Conservation (phyloP, 2,797 vertebrate genomes). For the Liparis tanakae region DNA sequence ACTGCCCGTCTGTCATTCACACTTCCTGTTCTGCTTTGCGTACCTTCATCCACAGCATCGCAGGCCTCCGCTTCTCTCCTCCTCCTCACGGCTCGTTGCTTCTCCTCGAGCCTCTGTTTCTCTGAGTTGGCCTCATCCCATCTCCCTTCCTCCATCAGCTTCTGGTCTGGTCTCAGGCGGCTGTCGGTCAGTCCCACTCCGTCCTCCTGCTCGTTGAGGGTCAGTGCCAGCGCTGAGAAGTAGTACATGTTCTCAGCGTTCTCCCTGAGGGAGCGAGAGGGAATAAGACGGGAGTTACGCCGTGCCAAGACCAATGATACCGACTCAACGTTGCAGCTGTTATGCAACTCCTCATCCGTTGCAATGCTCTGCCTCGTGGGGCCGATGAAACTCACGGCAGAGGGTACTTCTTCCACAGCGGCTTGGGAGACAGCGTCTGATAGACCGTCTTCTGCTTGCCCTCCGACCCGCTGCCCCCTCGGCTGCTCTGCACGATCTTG, state of each 20-base stretch:
- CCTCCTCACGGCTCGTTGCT: constrained; percentile 91
- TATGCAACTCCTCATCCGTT: constrained; percentile 14
- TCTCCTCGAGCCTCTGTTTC: constrained; percentile 96
- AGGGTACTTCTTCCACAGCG: constrained; percentile 95
- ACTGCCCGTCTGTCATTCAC: neutral
- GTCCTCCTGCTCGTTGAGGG: constrained; percentile 90
- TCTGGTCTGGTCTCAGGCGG: constrained; percentile 92
- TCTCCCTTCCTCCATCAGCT: constrained; percentile 94
- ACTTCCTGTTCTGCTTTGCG: constrained; percentile 19
- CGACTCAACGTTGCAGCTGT: constrained; percentile 21
- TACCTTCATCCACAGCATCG: constrained; percentile 90
- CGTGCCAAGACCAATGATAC: constrained; percentile 13
- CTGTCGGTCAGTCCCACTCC: constrained; percentile 91
- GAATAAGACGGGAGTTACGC: constrained; percentile 4
- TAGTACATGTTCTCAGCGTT: constrained; percentile 98
- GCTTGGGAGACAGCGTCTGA: constrained; percentile 85
- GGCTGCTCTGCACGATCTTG: constrained; percentile 85
- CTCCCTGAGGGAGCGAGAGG: constrained; percentile 80
- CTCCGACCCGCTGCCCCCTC: constrained; percentile 86
- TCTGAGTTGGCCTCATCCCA: constrained; percentile 97
- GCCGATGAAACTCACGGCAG: constrained; percentile 85
- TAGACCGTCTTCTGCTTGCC: constrained; percentile 88
- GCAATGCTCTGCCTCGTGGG: neutral
- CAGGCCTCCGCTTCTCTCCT: constrained; percentile 90
- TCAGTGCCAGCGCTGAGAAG: constrained; percentile 94